phyloP scores from a whole-genome alignment of 2,888 invertebrate genomes.

The Scaptodrosophila latifasciaeformis region DNA sequence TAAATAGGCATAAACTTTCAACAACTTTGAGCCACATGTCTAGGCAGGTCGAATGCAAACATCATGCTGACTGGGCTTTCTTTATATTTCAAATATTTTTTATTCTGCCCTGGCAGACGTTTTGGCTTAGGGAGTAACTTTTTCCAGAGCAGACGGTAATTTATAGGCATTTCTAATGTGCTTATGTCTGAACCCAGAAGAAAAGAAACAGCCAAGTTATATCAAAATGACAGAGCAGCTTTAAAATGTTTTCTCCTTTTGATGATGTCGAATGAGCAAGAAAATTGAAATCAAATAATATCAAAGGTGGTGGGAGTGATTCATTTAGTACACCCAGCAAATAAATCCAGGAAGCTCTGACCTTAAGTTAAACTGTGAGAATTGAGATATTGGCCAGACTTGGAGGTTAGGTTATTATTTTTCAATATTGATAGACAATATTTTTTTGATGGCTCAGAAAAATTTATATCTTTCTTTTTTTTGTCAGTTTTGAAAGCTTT shows the following conservation, averaged over 20 bases:
- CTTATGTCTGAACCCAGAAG: slow-evolving; percentile 34
- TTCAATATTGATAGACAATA: too few species aligned
- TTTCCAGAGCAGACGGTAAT: slow-evolving; percentile 6
- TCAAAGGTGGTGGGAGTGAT: too few species aligned
- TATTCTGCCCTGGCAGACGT: slow-evolving; percentile 44
- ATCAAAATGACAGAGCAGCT: slow-evolving; percentile 7
- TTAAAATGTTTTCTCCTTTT: slow-evolving; percentile 12
- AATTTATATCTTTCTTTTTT: slow-evolving; percentile 21
- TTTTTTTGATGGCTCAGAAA: too few species aligned
- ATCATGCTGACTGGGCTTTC: slow-evolving; percentile 56
- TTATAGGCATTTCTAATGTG: slow-evolving; percentile 37
- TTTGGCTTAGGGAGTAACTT: slow-evolving; percentile 15
- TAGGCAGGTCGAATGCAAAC: slow-evolving; percentile 33
- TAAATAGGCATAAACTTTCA: slow-evolving; percentile 25
- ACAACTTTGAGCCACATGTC: slow-evolving; percentile 51
- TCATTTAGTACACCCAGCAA: too few species aligned
- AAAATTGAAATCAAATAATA: slow-evolving; percentile 37
- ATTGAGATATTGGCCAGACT: too few species aligned
- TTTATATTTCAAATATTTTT: slow-evolving; percentile 23
- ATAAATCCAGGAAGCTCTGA: too few species aligned
- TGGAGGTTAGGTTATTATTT: too few species aligned
- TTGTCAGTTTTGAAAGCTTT: background rate
- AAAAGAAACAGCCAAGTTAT: slow-evolving; percentile 28
- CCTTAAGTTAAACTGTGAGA: too few species aligned
- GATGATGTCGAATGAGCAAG: slow-evolving; percentile 19